These are phyloP conservation scores for Cremastinae sp. DNA, from an alignment of 2,888 invertebrate genomes.

Conservation along the genomic window DNA sequence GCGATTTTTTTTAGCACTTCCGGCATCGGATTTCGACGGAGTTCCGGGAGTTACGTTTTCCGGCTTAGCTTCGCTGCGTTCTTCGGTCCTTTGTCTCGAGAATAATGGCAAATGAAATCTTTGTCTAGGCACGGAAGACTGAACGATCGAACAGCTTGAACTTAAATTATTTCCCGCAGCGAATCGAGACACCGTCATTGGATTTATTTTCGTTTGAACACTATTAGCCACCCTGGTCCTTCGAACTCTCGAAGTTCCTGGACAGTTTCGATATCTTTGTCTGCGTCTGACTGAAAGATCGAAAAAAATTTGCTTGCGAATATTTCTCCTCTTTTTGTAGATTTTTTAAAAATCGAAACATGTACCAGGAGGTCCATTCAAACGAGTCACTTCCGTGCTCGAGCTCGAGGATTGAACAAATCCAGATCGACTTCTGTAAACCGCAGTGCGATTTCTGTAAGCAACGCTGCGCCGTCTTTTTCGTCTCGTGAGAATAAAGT, in stretches of 20 bases:
- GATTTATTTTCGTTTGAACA: slow-evolving; percentile 39
- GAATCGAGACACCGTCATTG: slow-evolving; percentile 42
- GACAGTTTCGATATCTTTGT: slow-evolving; percentile 43
- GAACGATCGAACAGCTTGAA: slow-evolving; percentile 28
- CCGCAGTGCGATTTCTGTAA: slow-evolving; percentile 69
- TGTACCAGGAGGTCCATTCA: slow-evolving; percentile 54
- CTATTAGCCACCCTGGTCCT: slow-evolving; percentile 30
- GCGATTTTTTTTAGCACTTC: slow-evolving; percentile 44
- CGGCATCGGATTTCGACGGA: slow-evolving; percentile 41
- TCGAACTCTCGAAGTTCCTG: slow-evolving; percentile 46
- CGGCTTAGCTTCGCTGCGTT: slow-evolving; percentile 4
- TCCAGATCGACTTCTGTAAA: slow-evolving; percentile 65
- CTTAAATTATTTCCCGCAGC: slow-evolving; percentile 32
- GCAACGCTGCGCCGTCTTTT: slow-evolving; percentile 69
- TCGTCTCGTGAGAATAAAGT: slow-evolving; percentile 58
- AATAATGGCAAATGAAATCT: slow-evolving; percentile 27
- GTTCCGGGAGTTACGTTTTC: slow-evolving; percentile 31
- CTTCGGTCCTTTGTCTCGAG: slow-evolving; percentile 23
- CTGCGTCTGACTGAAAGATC: slow-evolving; percentile 43
- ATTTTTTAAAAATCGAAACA: not conserved
- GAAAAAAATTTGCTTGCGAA: not conserved
- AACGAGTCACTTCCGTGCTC: slow-evolving; percentile 57
- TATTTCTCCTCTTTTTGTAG: not conserved
- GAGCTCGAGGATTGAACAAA: slow-evolving; percentile 68
- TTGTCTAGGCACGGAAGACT: slow-evolving; percentile 19